These are phyloP conservation scores for Apogon talboti DNA, from an alignment of 2,797 vertebrate genomes.

Conservation along the genomic window DNA sequence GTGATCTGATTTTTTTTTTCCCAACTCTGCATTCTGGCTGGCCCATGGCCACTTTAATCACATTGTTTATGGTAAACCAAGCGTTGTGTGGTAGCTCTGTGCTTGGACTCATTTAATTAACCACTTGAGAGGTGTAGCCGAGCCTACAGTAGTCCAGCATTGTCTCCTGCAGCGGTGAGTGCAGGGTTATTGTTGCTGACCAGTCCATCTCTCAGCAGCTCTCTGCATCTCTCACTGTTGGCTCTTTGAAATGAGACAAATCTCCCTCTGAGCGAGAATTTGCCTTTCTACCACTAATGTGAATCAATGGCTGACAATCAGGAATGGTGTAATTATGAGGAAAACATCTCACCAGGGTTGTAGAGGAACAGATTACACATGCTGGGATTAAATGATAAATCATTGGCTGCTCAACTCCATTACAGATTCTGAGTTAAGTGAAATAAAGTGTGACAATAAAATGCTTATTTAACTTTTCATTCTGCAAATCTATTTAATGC, in stretches of 20 bases:
- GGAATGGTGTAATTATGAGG: conserved; percentile 53
- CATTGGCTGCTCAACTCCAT: conserved; percentile 18
- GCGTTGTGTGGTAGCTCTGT: conserved; percentile 61
- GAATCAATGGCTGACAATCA: conserved; percentile 45
- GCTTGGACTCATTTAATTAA: conserved; percentile 78
- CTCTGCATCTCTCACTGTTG: conserved; percentile 36
- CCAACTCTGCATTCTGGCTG: conserved; percentile 55
- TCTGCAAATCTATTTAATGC: not conserved
- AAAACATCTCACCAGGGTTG: conserved; percentile 48
- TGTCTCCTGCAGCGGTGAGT: conserved; percentile 65
- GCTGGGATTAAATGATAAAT: conserved; percentile 63
- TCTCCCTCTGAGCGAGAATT: conserved; percentile 43
- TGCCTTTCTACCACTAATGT: conserved; percentile 46
- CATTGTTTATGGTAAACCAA: conserved; percentile 81
- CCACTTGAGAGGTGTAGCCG: conserved; percentile 75
- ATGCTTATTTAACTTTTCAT: not conserved
- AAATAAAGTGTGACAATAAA: not conserved
- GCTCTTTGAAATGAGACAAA: conserved; percentile 56
- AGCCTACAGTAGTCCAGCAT: conserved; percentile 35
- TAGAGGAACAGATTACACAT: conserved; percentile 53
- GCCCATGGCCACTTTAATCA: conserved; percentile 70
- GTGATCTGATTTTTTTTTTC: conserved; percentile 84
- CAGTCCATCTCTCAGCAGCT: conserved; percentile 58
- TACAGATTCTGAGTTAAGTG: conserved; percentile 11
- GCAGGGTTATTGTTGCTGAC: conserved; percentile 86